Evolutionary conservation across 1,140 invertebrate genomes (phyloP).

Genomic region (Apolygus lucorum): DNA sequence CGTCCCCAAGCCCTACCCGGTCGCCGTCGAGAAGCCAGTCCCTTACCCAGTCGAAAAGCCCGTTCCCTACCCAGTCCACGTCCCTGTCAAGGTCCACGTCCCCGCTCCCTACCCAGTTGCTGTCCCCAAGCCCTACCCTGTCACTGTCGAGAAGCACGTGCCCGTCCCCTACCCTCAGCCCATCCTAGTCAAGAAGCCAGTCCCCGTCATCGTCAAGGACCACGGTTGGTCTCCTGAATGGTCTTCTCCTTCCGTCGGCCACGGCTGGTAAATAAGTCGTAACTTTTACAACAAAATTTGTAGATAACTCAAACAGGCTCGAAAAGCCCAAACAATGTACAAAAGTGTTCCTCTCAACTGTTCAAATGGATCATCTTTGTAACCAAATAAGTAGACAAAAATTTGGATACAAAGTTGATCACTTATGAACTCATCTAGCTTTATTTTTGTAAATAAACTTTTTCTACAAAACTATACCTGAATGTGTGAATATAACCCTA

Average conservation of each 20-base stretch:
- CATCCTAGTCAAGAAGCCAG: conserved; percentile 47
- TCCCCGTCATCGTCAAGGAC: conserved; percentile 49
- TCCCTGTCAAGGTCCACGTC: conserved; percentile 47
- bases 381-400: too few species aligned
- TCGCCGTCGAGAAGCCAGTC: conserved; percentile 47
- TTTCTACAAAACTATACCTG: too few species aligned
- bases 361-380: too few species aligned
- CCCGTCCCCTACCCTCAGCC: conserved; percentile 50
- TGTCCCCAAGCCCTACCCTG: conserved; percentile 39
- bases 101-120: conserved; percentile 47
- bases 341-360: too few species aligned
- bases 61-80: conserved; percentile 42
- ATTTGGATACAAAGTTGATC: too few species aligned
- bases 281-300: too few species aligned
- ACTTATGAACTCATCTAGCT: too few species aligned
- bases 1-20: conserved; percentile 44
- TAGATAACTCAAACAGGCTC: too few species aligned
- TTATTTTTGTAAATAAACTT: too few species aligned
- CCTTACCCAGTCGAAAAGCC: conserved; percentile 51
- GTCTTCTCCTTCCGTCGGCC: neutral
- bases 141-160: conserved; percentile 50
- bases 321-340: too few species aligned
- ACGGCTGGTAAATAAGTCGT: neutral
- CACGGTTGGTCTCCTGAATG: conserved; percentile 6
- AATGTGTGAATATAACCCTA: too few species aligned